Base-by-base conservation (phyloP, 1,140 invertebrate genomes). In the Caenorhabditis tropicalis region DNA sequence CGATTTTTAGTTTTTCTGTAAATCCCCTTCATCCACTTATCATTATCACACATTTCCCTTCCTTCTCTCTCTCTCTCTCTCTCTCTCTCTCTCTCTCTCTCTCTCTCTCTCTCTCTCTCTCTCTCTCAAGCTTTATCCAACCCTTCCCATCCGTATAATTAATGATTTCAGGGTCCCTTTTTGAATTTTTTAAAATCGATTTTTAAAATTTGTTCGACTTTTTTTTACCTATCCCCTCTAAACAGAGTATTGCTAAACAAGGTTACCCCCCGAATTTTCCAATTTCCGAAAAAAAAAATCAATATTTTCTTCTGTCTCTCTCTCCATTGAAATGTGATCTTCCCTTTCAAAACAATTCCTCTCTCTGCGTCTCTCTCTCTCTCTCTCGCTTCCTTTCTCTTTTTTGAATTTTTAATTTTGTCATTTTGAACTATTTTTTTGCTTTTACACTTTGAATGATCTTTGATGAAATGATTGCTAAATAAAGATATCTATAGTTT, bases 161-260 rank as follows among this genome's bases (percentile, higher is more conserved):
- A 81, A 56, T 16, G n/a, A 81, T 43, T 4, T 21, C 79, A 81
- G 79, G 51, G 79, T 81, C 33, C 33, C 12, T 21, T 36, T 79
- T 43, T 21, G 12, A 43, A 43, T n/a, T n/a, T 79, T 19, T 6
- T 19, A 19, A 5, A 51, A 51, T 79, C 74, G 39, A 46, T 27
- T 43, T 79, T 36, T 12, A 79, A 79, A 51, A 19, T 51, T 5
- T 51, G n/a, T 51, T 19, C 19, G n/a, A 51, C 51, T 39, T 56
- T n/a, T 79, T 33, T 31, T 9, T 80, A 48, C 15, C 21, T 29
- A 5, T 39, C 16, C 27, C 29, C 10, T 24, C 10, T 29, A 24
- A 51, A 53, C 79, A 51, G 46, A 33, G 51, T 56, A 81, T n/a
- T 27, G 24, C 10, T 56, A 10, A 6, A 56, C 53, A 56, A 56